These are phyloP conservation scores for Hippocampus zosterae DNA, from an alignment of 2,113 vertebrate genomes.

Conservation along the genomic window DNA sequence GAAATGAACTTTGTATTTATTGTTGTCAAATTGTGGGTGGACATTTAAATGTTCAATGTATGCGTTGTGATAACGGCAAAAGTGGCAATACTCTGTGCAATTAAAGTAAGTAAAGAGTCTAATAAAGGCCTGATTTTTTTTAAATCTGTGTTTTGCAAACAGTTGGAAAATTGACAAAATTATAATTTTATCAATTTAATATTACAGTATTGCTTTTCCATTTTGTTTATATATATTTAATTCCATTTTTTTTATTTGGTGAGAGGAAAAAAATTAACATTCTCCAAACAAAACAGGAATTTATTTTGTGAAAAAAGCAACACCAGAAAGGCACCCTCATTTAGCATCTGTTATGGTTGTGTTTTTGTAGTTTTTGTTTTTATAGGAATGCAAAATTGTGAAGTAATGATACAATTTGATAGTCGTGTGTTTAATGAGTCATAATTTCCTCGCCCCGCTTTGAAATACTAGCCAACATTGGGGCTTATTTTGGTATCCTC, in stretches of 20 bases:
- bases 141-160: background rate
- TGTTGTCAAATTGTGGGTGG: background rate
- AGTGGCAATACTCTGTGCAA: background rate
- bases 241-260: too few relatives aligned
- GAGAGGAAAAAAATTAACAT: background rate
- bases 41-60: background rate
- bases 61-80: background rate
- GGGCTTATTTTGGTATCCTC: background rate
- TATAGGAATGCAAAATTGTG: background rate
- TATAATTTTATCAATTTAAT: too few relatives aligned
- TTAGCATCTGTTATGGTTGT: too few relatives aligned
- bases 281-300: background rate
- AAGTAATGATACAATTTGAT: background rate
- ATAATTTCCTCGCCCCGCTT: background rate
- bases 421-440: too few relatives aligned
- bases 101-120: background rate
- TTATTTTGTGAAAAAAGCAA: background rate
- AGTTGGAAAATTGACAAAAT: background rate
- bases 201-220: too few relatives aligned
- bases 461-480: background rate
- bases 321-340: background rate
- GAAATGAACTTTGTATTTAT: constrained; percentile 1
- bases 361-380: too few relatives aligned
- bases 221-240: too few relatives aligned
- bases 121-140: background rate